Base-by-base conservation (phyloP, 2,888 invertebrate genomes). In the Celastrina argiolus region DNA sequence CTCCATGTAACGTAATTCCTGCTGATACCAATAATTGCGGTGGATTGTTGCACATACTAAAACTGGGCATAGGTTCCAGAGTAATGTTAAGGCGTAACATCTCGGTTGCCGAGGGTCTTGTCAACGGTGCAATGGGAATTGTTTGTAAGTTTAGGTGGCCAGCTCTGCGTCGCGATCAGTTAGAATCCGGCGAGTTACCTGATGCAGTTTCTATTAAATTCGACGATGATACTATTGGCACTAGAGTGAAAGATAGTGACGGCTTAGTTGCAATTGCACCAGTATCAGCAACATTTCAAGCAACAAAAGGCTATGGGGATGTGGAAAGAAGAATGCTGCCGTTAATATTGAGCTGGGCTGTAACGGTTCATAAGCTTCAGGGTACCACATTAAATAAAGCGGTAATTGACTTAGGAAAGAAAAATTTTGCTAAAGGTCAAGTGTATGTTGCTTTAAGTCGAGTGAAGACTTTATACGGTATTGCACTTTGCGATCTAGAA, bases 381-480 rank as follows among this genome's bases (percentile, higher is more conserved):
- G n/a, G n/a, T n/a, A n/a, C n/a, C n/a, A n/a, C n/a, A n/a, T n/a
- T n/a, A n/a, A n/a, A n/a, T n/a, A n/a, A n/a, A n/a, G n/a, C n/a
- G n/a, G n/a, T n/a, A n/a, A n/a, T n/a, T n/a, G n/a, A n/a, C n/a
- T n/a, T n/a, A n/a, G 39, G 12, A 34, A 56, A 70, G 10, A 64
- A 67, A 67, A 36, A 73, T 45, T 75, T 76, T 68, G 72, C 70
- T 26, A 66, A 69, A 56, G 76, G 74, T 51, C 75, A 77, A 72
- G 76, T 76, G 36, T 77, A 75, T 66, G 73, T 77, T 28, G 75
- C 77, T 58, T 69, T 75, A 51, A 75, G 76, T 71, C 67, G 73
- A 64, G 72, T 71, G 22, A 73, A 67, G 70, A 67, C 74, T 64
- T 64, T 68, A 26, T 64, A 65, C 31, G 31, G 64, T 10, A 39